Percentiles rank a stretch among this genome's conserved stretches.
Evolutionary conservation across 2,888 invertebrate genomes (phyloP).

Genomic region (Penaeus monodon): DNA sequence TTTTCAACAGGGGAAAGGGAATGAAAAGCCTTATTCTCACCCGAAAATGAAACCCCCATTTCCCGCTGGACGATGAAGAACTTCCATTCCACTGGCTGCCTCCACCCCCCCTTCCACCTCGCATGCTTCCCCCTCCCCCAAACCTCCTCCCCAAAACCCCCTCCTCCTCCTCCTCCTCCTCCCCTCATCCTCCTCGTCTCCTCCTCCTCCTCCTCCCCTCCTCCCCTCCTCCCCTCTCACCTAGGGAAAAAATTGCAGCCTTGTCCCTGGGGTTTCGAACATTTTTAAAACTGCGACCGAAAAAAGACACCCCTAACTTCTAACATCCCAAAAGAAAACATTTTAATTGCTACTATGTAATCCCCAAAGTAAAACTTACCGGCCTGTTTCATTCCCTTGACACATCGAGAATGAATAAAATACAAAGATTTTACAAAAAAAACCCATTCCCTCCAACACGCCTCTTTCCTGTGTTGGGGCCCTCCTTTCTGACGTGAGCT

Average conservation of each 20-base stretch:
- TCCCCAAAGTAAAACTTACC: too few species aligned
- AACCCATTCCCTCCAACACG: background rate
- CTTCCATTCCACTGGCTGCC: background rate
- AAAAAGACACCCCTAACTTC: conserved; percentile 17
- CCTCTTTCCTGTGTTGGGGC: conserved; percentile 78
- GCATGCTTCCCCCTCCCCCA: too few species aligned
- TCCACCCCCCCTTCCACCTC: background rate
- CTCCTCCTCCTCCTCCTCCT: conserved; percentile 11
- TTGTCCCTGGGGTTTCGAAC: conserved; percentile 74
- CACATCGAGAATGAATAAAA: too few species aligned
- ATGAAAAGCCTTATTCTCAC: too few species aligned
- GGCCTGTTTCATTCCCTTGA: too few species aligned
- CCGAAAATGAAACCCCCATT: too few species aligned
- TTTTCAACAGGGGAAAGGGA: too few species aligned
- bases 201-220: background rate
- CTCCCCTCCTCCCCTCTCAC: conserved; percentile 70
- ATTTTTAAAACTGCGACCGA: conserved; percentile 80
- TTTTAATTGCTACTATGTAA: background rate
- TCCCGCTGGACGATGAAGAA: background rate
- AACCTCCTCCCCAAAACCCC: background rate
- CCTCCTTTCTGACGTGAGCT: conserved; percentile 84
- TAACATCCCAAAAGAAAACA: background rate
- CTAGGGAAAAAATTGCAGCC: conserved; percentile 85
- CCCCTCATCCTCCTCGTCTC: background rate
- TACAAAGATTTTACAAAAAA: background rate